A percentile compares a stretch with the other conserved stretches of the same genome.
Evolutionary conservation across 2,888 invertebrate species (phyloP).

Genomic region (Platerodrilus igneus): DNA sequence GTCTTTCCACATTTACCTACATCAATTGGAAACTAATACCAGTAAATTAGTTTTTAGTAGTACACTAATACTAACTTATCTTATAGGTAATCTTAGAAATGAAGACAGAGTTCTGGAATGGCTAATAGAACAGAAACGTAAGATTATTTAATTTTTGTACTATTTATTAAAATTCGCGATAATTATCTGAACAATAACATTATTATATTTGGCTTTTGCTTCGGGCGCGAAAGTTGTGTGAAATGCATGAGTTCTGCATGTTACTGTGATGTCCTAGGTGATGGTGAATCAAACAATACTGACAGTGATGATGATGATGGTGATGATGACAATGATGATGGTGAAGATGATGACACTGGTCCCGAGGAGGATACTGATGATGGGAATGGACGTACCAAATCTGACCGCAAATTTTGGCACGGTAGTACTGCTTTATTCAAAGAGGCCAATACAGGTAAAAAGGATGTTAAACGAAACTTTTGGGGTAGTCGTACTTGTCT

Average conservation of each 20-base stretch:
- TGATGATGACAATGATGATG: conserved; percentile 51
- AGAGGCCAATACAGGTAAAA: conserved; percentile 47
- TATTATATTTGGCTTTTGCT: conserved; percentile 25
- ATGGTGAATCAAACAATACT: conserved; percentile 47
- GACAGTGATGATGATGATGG: conserved; percentile 50
- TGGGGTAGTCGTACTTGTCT: conserved; percentile 43
- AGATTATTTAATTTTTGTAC: conserved; percentile 56
- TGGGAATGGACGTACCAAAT: conserved; percentile 49
- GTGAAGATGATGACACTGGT: conserved; percentile 48
- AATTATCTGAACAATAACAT: too few relatives aligned
- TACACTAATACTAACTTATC: conserved; percentile 35
- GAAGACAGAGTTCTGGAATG: conserved; percentile 94
- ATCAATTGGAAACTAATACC: too few relatives aligned
- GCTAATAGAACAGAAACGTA: conserved; percentile 95
- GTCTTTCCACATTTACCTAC: too few relatives aligned
- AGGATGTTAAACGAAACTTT: conserved; percentile 23
- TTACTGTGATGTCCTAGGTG: conserved; percentile 48
- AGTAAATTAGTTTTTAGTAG: too few relatives aligned
- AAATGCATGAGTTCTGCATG: conserved; percentile 46
- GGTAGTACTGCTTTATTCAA: conserved; percentile 42
- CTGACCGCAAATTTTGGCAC: conserved; percentile 48
- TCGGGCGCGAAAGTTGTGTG: conserved; percentile 28
- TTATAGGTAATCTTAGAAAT: conserved; percentile 89
- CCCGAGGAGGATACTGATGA: conserved; percentile 50
- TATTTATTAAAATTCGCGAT: conserved; percentile 10